A percentile compares a stretch with the other conserved stretches of the same genome.
phyloP scores from a whole-genome alignment of 2,113 vertebrate genomes.

The Asarcornis scutulata region DNA sequence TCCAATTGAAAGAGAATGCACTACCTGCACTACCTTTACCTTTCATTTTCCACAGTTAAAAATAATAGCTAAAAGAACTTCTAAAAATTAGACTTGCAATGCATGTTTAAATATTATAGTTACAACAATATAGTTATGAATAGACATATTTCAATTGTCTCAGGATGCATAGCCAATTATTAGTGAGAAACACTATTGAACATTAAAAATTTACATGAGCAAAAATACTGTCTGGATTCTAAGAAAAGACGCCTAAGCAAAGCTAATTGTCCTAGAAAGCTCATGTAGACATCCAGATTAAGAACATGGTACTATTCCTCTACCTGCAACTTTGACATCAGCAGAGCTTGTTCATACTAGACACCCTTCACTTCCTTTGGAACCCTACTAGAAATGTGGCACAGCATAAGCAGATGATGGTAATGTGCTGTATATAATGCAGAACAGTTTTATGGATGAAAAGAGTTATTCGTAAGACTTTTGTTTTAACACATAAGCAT shows the following conservation, averaged over 20 bases:
- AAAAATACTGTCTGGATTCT: neutral
- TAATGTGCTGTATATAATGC: neutral
- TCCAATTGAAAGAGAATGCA: too few relatives aligned
- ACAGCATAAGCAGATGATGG: neutral
- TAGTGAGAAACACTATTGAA: neutral
- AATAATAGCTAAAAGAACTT: neutral
- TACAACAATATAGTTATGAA: neutral
- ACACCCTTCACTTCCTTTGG: neutral
- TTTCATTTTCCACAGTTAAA: slow-evolving; percentile 18
- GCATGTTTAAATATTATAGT: neutral
- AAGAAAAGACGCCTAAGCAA: neutral
- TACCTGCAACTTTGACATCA: neutral
- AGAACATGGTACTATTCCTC: neutral
- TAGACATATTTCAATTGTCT: slow-evolving; percentile 20
- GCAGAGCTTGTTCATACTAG: neutral
- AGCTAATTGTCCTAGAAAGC: neutral
- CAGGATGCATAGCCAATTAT: neutral
- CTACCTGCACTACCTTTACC: neutral
- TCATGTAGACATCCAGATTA: neutral
- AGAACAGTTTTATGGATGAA: neutral
- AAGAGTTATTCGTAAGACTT: neutral
- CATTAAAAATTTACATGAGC: neutral
- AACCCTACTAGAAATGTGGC: neutral
- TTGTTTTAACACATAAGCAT: neutral
- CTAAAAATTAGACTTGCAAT: neutral